Evolutionary conservation across 2,113 vertebrate species (phyloP).

Genomic region (Ophthalmolycus amberensis): DNA sequence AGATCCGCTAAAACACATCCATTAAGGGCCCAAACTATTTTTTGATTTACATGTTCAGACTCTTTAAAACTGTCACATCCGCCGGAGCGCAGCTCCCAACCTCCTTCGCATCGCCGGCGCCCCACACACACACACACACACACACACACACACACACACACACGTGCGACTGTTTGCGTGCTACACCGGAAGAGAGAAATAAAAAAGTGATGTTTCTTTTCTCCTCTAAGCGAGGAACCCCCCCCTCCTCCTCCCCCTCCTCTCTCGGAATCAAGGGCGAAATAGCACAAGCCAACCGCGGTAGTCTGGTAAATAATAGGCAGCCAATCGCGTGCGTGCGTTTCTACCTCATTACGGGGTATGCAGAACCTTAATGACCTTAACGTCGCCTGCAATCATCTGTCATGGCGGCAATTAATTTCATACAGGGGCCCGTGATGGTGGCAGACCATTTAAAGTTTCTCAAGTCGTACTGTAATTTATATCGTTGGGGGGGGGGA

Average conservation of each 20-base stretch:
- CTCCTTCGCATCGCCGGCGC: background rate
- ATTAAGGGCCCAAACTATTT: conserved; percentile 84
- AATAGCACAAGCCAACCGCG: conserved; percentile 79
- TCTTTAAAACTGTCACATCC: conserved; percentile 84
- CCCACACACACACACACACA: conserved; percentile 5
- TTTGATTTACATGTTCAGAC: conserved; percentile 88
- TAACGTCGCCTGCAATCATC: conserved; percentile 81
- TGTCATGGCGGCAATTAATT: conserved; percentile 84
- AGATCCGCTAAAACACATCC: conserved; percentile 85
- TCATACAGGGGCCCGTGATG: conserved; percentile 60
- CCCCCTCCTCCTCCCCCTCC: conserved; percentile 9
- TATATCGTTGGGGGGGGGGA: conserved; percentile 43
- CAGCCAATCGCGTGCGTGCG: conserved; percentile 75
- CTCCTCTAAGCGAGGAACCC: conserved; percentile 62
- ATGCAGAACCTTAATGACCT: conserved; percentile 85
- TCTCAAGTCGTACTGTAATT: conserved; percentile 68
- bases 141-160: conserved; percentile 29
- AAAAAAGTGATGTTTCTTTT: conserved; percentile 41
- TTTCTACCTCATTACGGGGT: conserved; percentile 82
- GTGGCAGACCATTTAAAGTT: conserved; percentile 74
- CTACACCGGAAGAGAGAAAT: conserved; percentile 5
- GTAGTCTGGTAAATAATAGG: conserved; percentile 87
- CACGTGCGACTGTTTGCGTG: conserved; percentile 9
- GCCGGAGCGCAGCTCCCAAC: conserved; percentile 30
- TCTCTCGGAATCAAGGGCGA: conserved; percentile 74